Evolutionary conservation across 2,888 invertebrate species (phyloP), one percentile per base, ranked within the genome.

Genomic region (Glomeris marginata): DNA sequence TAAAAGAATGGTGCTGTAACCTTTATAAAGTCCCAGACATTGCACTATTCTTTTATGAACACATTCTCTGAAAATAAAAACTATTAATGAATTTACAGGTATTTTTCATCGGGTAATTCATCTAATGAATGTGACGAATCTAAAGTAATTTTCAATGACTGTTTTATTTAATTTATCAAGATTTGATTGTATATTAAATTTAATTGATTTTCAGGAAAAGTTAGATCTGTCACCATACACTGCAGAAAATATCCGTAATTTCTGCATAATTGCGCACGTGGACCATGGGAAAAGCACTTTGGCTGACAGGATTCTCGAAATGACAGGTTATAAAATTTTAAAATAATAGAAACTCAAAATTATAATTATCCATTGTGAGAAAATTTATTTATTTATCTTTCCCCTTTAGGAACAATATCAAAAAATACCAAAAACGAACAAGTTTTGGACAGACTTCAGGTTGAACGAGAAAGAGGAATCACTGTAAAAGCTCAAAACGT

Each of bases 261-360:
- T 73, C 63, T 85, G 92, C 67, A 95, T 98, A 61, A 90, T 98
- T 55, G 97, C 97, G n/a, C 97, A 98, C 69, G 86, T 98, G 1
- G 97, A 98, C 67, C 97, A 97, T 72, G 97, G 97, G 0, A 98
- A 98, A 71, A 91, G 91, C 66, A 98, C 97, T 0, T 69, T 98
- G 51, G 94, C 97, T 1, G 97, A 98, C 66, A 74, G 97, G 50
- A 67, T 98, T n/a, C 68, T 98, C 13, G 95, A 97, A 75, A 69
- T 84, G 49, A 91, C 94, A 16, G 94, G 92, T 57, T 20, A 18
- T 10, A 1, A 15, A 16, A 13, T 20, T 11, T 18, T 18, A 40
- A 15, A 33, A 3, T 16, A 15, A 13, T 49, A 8, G 48, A 21
- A 5, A 36, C 5, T 13, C 41, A 41, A 18, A 50, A 45, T 41